A percentile compares a stretch with the other conserved stretches of the same genome.
Conservation (phyloP, 2,888 invertebrate species). For the Cremastobaeus sp. region DNA sequence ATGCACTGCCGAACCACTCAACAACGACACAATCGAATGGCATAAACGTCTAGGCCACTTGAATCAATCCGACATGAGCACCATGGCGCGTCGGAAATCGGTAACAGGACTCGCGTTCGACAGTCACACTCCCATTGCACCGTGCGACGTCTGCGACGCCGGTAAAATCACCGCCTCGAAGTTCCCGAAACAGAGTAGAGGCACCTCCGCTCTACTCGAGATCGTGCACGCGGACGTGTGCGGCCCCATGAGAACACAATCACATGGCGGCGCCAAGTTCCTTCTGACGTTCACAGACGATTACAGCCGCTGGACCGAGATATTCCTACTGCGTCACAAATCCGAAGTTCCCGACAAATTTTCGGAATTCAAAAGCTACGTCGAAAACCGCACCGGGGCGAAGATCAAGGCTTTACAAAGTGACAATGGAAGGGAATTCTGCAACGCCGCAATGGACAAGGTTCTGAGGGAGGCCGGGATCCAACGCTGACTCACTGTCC, state of each 20-base stretch:
- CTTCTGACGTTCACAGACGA: too few relatives aligned
- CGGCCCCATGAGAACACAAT: conserved; percentile 3
- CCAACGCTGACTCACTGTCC: conserved; percentile 56
- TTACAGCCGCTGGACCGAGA: conserved; percentile 61
- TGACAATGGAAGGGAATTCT: conserved; percentile 49
- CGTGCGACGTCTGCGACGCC: conserved; percentile 40
- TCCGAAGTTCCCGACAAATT: conserved; percentile 19
- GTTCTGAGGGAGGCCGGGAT: conserved; percentile 62
- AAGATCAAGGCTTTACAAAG: conserved; percentile 51
- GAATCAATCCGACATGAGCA: not conserved
- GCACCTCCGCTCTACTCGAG: conserved; percentile 46
- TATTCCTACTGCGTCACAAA: conserved; percentile 44
- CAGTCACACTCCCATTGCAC: not conserved
- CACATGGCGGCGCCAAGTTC: conserved; percentile 43
- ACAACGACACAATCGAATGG: conserved; percentile 6
- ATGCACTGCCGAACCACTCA: not conserved
- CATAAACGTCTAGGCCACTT: conserved; percentile 6
- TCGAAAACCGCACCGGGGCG: conserved; percentile 47
- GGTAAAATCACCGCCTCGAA: conserved; percentile 49
- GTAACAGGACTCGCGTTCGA: conserved; percentile 1
- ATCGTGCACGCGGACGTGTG: conserved; percentile 40
- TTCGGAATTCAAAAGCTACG: conserved; percentile 34
- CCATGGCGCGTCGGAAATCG: not conserved
- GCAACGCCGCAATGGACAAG: conserved; percentile 20
- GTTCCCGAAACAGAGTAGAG: conserved; percentile 42